phyloP scores from a whole-genome alignment of 2,888 invertebrate species.

The Dynastes grantii region DNA sequence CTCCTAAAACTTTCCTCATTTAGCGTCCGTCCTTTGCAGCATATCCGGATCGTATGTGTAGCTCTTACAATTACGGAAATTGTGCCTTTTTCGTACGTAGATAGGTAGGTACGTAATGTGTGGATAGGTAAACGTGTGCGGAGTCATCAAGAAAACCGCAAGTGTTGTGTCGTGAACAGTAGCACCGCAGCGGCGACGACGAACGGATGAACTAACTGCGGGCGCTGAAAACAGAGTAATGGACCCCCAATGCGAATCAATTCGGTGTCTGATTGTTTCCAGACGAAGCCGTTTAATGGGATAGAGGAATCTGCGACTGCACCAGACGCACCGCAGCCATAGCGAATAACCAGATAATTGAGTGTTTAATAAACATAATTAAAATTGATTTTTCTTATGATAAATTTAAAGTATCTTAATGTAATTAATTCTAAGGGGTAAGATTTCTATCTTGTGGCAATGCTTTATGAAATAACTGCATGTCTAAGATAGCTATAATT shows the following conservation, averaged over 20 bases:
- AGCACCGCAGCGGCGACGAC: constrained; percentile 20
- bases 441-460: not conserved
- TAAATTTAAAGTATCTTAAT: not conserved
- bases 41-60: too few species aligned
- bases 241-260: constrained; percentile 71
- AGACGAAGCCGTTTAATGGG: constrained; percentile 70
- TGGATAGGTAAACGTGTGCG: constrained; percentile 6
- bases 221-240: constrained; percentile 62
- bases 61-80: too few species aligned
- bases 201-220: constrained; percentile 32
- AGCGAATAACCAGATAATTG: constrained; percentile 66
- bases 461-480: not conserved
- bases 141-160: constrained; percentile 50
- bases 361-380: constrained; percentile 59
- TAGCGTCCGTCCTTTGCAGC: too few species aligned
- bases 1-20: not conserved
- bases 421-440: not conserved
- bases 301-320: constrained; percentile 64
- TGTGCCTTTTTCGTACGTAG: not conserved
- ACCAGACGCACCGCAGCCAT: constrained; percentile 63
- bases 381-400: constrained; percentile 18
- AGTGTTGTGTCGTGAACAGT: constrained; percentile 46
- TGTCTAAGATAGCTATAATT: too few species aligned
- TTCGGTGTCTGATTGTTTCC: constrained; percentile 71
- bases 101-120: not conserved